Base-by-base conservation (phyloP, 2,797 vertebrate genomes). In the Rhinoraja longicauda region DNA sequence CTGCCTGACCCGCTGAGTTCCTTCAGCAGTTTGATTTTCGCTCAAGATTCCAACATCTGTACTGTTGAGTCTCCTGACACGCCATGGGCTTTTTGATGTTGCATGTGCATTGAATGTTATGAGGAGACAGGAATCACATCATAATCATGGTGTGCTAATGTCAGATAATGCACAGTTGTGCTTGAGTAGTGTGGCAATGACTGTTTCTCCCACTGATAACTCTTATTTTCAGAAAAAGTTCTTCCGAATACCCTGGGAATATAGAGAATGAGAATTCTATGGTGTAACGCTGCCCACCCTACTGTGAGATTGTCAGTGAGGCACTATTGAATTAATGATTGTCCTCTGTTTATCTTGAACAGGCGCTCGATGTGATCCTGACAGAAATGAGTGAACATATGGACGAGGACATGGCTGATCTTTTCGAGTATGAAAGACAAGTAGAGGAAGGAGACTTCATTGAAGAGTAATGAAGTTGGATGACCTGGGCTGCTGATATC, bases 291-390 rank as follows among this genome's bases (percentile, higher is more conserved):
- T 93, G 90, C 64, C 29, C 93, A 59, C 79, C 77, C 77, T 21
- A 82, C 29, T 81, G 45, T 92, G 93, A 93, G 93, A 36, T 90
- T 94, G 93, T 79, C 92, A 76, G 57, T 84, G 92, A 93, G 75
- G 72, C 90, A 93, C 32, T 57, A 93, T 15, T 84, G 29, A 45
- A 67, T 72, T 26, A 26, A 92, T 82, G 84, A 93, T 93, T 93
- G 59, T 70, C 53, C 75, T 93, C 29, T 93, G 84, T 93, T 94
- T 93, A 93, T 70, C 93, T 12, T 72, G 93, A 93, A 93, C 93
- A 93, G 93, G 94, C 94, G 91, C 94, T 95, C 79, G 93, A 95
- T 93, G 93, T 94, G 93, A 94, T 94, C 13, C 2, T 94, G 93
- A 93, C 93, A 78, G 94, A 96, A 77, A n/a, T 93, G 90, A 93